These are phyloP conservation scores for Coregonus clupeaformis DNA, from an alignment of 2,113 vertebrate genomes.

Conservation along the genomic window DNA sequence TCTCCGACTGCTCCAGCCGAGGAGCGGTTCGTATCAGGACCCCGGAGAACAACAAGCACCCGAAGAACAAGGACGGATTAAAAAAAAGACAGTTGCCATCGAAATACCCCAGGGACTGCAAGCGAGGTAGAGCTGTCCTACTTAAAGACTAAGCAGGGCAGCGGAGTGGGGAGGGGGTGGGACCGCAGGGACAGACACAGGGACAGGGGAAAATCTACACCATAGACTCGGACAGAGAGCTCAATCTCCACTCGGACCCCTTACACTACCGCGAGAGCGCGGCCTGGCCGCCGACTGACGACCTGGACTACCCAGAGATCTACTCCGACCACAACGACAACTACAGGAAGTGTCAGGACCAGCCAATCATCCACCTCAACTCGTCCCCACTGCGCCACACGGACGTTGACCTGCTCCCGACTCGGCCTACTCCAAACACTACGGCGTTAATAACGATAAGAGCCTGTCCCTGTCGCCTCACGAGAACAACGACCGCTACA, in stretches of 20 bases:
- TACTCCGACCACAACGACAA: constrained; percentile 89
- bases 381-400: constrained; percentile 83
- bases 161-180: too few species aligned
- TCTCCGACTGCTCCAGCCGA: constrained; percentile 91
- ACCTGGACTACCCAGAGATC: constrained; percentile 82
- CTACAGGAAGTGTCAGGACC: constrained; percentile 81
- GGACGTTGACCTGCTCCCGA: constrained; percentile 82
- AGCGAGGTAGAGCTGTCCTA: constrained; percentile 94
- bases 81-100: constrained; percentile 90
- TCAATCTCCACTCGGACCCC: constrained; percentile 83
- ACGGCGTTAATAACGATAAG: constrained; percentile 90
- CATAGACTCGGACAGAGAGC: constrained; percentile 89
- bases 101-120: constrained; percentile 93
- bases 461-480: constrained; percentile 80
- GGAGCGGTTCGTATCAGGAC: constrained; percentile 89
- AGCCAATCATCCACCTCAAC: constrained; percentile 83
- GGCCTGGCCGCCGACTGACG: constrained; percentile 78
- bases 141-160: constrained; percentile 88
- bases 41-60: constrained; percentile 90
- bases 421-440: constrained; percentile 87
- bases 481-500: constrained; percentile 87
- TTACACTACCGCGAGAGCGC: constrained; percentile 83
- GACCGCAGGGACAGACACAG: background rate
- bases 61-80: constrained; percentile 95
- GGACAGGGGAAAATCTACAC: constrained; percentile 92